Conservation (phyloP, 1,140 invertebrate genomes). For the Plectus sambesii region DNA sequence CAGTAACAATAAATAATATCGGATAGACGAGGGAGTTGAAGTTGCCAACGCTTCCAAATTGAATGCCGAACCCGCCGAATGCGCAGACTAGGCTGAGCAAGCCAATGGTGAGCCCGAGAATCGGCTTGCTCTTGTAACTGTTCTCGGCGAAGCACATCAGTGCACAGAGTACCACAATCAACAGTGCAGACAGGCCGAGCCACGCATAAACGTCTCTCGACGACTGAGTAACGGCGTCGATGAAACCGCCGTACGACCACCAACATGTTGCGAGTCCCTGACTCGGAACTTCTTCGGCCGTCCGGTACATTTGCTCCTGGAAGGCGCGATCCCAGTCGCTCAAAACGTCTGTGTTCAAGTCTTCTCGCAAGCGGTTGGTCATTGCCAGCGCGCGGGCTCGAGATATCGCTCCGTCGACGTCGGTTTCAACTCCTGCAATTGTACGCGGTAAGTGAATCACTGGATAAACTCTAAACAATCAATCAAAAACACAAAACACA, state of each 20-base stretch:
- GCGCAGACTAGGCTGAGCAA: no score
- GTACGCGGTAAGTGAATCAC: not conserved
- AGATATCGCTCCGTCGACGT: slow-evolving; percentile 19
- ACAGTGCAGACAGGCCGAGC: slow-evolving; percentile 12
- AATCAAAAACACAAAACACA: no score
- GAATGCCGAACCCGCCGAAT: no score
- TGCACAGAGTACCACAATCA: no score
- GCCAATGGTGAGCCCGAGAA: no score
- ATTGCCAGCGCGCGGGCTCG: slow-evolving; percentile 14
- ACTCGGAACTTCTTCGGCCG: not conserved
- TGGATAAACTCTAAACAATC: no score
- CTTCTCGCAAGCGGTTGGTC: slow-evolving; percentile 12
- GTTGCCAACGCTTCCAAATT: no score
- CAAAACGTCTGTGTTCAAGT: slow-evolving; percentile 9
- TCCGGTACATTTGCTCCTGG: slow-evolving; percentile 17
- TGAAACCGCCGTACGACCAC: slow-evolving; percentile 5
- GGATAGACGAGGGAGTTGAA: no score
- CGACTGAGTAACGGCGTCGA: slow-evolving; percentile 12
- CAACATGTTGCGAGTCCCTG: not conserved
- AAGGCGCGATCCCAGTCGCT: slow-evolving; percentile 11
- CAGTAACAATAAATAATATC: no score
- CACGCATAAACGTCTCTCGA: slow-evolving; percentile 14
- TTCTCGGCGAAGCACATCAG: no score
- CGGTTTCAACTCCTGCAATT: slow-evolving; percentile 18
- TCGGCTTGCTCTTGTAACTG: no score